Conservation (phyloP, 1,140 invertebrate species). For the Ctenoplectra terminalis region DNA sequence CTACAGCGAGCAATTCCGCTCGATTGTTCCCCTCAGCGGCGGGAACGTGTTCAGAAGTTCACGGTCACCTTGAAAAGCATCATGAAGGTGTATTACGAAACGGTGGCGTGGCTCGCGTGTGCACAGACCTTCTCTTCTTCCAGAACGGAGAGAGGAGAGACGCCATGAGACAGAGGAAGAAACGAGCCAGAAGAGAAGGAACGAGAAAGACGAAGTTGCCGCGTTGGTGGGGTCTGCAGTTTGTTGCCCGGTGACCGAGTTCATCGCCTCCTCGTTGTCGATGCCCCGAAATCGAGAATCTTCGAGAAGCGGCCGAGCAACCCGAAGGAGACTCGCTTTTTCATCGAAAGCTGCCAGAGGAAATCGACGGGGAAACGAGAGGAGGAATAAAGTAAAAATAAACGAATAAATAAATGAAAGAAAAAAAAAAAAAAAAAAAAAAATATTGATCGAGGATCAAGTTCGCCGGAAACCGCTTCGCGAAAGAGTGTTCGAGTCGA, state of each 20-base stretch:
- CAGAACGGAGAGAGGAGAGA: conserved; percentile 6
- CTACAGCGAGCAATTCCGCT: background rate
- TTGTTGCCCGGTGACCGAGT: conserved; percentile 84
- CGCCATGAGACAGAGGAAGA: conserved; percentile 3
- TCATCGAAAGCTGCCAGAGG: conserved; percentile 72
- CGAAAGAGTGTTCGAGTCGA: background rate
- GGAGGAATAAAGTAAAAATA: background rate
- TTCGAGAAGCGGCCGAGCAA: conserved; percentile 64
- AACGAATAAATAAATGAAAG: too few species aligned
- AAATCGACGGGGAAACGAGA: conserved; percentile 45
- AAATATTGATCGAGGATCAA: too few species aligned
- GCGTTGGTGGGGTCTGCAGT: conserved; percentile 77
- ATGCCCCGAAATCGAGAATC: conserved; percentile 80
- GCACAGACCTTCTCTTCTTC: conserved; percentile 20
- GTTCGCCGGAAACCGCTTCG: too few species aligned
- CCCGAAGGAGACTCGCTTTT: conserved; percentile 74
- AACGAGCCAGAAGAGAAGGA: background rate
- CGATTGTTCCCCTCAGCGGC: conserved; percentile 2
- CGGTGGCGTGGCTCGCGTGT: conserved; percentile 61
- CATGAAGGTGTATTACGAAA: conserved; percentile 73
- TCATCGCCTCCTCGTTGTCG: conserved; percentile 76
- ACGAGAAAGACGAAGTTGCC: conserved; percentile 26
- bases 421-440: too few species aligned
- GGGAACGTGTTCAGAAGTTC: conserved; percentile 65
- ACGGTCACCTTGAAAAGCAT: conserved; percentile 77